phyloP scores from a whole-genome alignment of 2,888 invertebrate genomes.

The Candidula unifasciata region DNA sequence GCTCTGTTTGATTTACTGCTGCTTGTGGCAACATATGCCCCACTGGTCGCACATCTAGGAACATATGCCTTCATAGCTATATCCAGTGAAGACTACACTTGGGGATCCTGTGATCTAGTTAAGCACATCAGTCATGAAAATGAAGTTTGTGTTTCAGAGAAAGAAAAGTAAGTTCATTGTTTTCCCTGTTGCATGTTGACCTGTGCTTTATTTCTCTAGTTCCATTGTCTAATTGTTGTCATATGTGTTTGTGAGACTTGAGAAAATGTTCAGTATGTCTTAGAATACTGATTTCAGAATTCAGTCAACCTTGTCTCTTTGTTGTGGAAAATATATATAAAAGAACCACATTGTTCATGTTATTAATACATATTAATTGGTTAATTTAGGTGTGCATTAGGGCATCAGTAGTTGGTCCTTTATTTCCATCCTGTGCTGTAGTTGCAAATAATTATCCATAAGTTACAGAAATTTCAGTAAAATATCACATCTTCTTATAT shows the following conservation, averaged over 20 bases:
- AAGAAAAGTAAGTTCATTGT: constrained; percentile 45
- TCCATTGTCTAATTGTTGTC: neutral
- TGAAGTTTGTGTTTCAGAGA: constrained; percentile 47
- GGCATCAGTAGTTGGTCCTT: too few species aligned
- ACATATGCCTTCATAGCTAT: constrained; percentile 70
- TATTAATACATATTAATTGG: too few species aligned
- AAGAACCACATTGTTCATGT: too few species aligned
- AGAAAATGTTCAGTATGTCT: too few species aligned
- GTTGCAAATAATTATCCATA: too few species aligned
- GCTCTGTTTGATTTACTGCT: constrained; percentile 68
- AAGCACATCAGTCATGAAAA: constrained; percentile 14
- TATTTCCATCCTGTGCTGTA: too few species aligned
- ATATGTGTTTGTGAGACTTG: neutral
- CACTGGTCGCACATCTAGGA: constrained; percentile 70
- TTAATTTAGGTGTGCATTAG: too few species aligned
- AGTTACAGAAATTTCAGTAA: too few species aligned
- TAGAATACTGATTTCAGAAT: too few species aligned
- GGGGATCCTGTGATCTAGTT: constrained; percentile 62
- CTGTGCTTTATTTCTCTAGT: neutral
- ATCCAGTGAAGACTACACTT: constrained; percentile 64
- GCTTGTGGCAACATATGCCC: constrained; percentile 65
- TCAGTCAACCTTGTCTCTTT: too few species aligned
- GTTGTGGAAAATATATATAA: too few species aligned
- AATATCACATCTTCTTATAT: too few species aligned
- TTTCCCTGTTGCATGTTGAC: neutral